phyloP scores from a whole-genome alignment of 1,140 invertebrate genomes.

The Palaemon carinicauda region DNA sequence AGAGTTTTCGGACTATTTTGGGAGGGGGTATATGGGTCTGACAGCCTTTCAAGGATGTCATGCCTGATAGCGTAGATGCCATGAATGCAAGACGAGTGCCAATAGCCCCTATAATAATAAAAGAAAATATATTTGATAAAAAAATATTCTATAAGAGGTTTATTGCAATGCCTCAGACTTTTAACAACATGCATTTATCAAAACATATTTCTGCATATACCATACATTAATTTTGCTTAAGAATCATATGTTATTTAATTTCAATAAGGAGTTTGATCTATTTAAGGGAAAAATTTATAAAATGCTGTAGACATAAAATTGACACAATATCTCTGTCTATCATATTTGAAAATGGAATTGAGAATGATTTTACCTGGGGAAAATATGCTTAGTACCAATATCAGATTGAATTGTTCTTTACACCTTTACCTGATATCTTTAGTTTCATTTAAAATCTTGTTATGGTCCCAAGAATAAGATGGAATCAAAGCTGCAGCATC shows the following conservation, averaged over 20 bases:
- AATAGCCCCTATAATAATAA: neutral
- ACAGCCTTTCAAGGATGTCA: neutral
- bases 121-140: no score
- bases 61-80: neutral
- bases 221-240: no score
- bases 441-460: neutral
- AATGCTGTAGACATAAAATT: no score
- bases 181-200: no score
- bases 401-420: neutral
- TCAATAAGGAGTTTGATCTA: no score
- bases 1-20: neutral
- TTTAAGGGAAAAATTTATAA: no score
- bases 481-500: neutral
- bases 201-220: no score
- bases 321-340: no score
- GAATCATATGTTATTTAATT: no score
- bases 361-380: neutral
- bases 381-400: neutral
- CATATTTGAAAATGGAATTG: neutral
- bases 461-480: conserved; percentile 18
- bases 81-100: conserved; percentile 17
- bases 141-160: no score
- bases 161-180: no score
- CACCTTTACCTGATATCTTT: neutral
- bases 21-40: neutral